Conservation (phyloP, 2,797 vertebrate species). For the Alcedo atthis region DNA sequence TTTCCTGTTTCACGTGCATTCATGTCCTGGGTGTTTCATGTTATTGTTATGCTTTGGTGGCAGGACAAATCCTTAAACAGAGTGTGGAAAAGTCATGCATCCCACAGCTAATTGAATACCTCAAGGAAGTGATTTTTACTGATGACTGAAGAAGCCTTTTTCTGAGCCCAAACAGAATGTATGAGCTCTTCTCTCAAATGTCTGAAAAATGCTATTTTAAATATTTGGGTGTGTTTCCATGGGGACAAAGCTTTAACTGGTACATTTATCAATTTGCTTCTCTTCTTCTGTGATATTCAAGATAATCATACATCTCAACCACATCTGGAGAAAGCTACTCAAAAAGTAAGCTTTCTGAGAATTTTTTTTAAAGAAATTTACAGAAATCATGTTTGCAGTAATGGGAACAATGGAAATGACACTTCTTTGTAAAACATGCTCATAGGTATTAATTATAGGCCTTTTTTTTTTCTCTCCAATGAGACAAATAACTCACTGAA, state of each 20-base stretch:
- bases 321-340: background rate
- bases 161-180: conserved; percentile 22
- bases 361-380: background rate
- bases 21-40: background rate
- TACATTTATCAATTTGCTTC: conserved; percentile 34
- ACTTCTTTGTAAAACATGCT: background rate
- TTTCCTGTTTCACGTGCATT: background rate
- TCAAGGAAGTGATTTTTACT: conserved; percentile 33
- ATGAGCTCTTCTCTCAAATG: background rate
- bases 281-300: conserved; percentile 1
- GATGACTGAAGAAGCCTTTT: background rate
- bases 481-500: background rate
- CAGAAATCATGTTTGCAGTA: background rate
- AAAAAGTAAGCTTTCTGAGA: background rate
- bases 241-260: conserved; percentile 14
- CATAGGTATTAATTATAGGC: background rate
- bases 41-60: background rate
- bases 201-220: conserved; percentile 38
- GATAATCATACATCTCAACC: background rate
- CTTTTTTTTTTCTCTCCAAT: background rate
- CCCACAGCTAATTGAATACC: background rate
- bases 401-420: background rate
- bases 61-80: conserved; percentile 17
- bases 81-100: background rate
- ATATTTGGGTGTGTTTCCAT: conserved; percentile 49